Evolutionary conservation across 1,140 invertebrate genomes (phyloP).

Genomic region (Listronotus oregonensis): DNA sequence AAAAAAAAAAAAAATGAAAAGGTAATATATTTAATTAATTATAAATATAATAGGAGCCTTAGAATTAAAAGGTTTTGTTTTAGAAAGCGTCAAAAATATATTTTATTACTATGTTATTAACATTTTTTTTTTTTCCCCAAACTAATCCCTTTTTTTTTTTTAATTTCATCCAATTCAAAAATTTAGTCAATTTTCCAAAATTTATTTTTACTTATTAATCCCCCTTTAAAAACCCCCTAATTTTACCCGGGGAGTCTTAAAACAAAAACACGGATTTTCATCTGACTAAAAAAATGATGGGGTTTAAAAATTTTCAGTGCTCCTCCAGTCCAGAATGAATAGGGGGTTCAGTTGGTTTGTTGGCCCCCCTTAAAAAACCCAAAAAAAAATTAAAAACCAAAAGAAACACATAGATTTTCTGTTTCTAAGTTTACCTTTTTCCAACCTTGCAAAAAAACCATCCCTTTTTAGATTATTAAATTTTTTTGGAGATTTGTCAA

Average conservation of each 20-base stretch:
- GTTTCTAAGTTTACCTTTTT: constrained; percentile 52
- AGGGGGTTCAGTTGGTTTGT: constrained; percentile 97
- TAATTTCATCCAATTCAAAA: too few relatives aligned
- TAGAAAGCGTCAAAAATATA: too few relatives aligned
- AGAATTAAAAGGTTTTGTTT: too few relatives aligned
- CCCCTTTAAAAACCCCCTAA: constrained; percentile 91
- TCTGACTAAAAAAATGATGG: constrained; percentile 70
- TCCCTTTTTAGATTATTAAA: constrained; percentile 69
- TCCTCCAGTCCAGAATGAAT: constrained; percentile 98
- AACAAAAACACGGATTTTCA: constrained; percentile 62
- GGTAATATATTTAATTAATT: too few relatives aligned
- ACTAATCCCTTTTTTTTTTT: too few relatives aligned
- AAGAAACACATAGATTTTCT: not conserved
- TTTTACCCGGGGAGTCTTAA: constrained; percentile 54
- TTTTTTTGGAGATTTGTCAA: constrained; percentile 67
- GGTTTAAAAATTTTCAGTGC: constrained; percentile 80
- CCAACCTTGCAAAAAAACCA: constrained; percentile 86
- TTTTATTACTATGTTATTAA: too few relatives aligned
- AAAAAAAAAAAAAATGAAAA: too few relatives aligned
- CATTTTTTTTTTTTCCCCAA: too few relatives aligned
- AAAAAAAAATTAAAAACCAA: constrained; percentile 11
- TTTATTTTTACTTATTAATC: too few relatives aligned
- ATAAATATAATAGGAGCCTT: too few relatives aligned
- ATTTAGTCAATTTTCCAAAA: too few relatives aligned
- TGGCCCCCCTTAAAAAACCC: constrained; percentile 94